Base-by-base conservation (phyloP, 2,888 invertebrate species). In the Brachycybe producta region DNA sequence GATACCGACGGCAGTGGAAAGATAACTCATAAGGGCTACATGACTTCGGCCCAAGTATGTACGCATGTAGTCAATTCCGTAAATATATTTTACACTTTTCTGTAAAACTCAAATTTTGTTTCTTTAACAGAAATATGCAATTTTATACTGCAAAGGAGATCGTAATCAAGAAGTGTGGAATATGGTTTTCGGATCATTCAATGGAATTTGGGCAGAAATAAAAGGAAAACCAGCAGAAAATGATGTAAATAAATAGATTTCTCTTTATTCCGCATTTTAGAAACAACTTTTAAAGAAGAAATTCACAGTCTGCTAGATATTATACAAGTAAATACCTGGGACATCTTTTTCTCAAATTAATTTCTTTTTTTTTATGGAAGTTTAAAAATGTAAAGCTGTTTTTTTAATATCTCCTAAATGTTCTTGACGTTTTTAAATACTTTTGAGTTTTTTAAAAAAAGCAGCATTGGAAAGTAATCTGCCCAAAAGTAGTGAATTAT, bases 71-170 rank as follows among this genome's bases (percentile, higher is more conserved):
- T 23, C 8, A 13, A 13, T 17, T 11, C 8, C 17, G 15, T 11
- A 19, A 5, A n/a, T 41, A n/a, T n/a, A n/a, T n/a, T n/a, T n/a
- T n/a, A n/a, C n/a, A n/a, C n/a, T n/a, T n/a, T n/a, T n/a, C n/a
- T n/a, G 2, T 2, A 32, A 44, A 44, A 5, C 44, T 30, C 17
- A 8, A 48, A 4, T 46, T 7, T 11, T 13, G 5, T 15, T 45
- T 24, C 2, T 24, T 3, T 19, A 23, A 21, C 4, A 52, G 50
- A 50, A 53, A 45, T 53, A 51, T 23, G 46, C 53, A 17, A 53
- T 53, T 17, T 34, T 49, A 26, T 53, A 53, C 32, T 51, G 53
- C 38, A 53, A 53, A 26, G 53, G 53, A 2, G 49, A 53, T 13
- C 23, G 43, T 7, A 24, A 40, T 11, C 38, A 39, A 27, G 53